Base-by-base conservation (phyloP, 2,888 invertebrate species). In the Rhaphigaster nebulosa region DNA sequence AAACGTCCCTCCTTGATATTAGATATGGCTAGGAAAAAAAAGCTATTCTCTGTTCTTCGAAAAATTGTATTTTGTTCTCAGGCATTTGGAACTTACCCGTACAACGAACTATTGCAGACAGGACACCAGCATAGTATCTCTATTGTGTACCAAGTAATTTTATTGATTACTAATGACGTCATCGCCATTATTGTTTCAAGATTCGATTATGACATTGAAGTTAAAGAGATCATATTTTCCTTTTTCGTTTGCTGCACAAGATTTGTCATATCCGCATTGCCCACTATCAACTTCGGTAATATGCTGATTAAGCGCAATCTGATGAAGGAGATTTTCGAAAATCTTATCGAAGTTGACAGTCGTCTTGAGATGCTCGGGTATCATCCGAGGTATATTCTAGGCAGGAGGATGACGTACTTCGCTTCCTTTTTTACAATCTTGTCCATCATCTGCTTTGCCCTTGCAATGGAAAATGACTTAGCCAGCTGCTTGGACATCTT, bases 281-380 rank as follows among this genome's bases (percentile, higher is more conserved):
- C 70, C 3, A 23, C 38, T 23, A 8, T 76, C 2, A 76, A 76
- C 38, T 38, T 76, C 70, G 38, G 2, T 0, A 23, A 8, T 29
- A 1, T 76, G 20, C 2, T 76, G 20, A 8, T 76, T 8, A 76
- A 76, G 34, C 34, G 70, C 10, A 18, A 76, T 10, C 38, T 76
- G 70, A 76, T 76, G 70, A 76, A 38, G 38, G 34, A 76, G 23
- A 76, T 76, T 20, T 76, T 76, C 38, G 70, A 38, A 76, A 76
- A 6, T 23, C 34, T 76, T 38, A 12, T 76, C 20, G 70, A 76
- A 76, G 70, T 76, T 76, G 38, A 76, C 70, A 76, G 70, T 23
- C 70, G 34, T 12, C 70, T 76, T 20, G 70, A 76, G 23, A 38
- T 38, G 38, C 70, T 76, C 2, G 70, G 70, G 8, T 76, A 29